phyloP scores from a whole-genome alignment of 2,888 invertebrate genomes.

The Coelinius sp. region DNA sequence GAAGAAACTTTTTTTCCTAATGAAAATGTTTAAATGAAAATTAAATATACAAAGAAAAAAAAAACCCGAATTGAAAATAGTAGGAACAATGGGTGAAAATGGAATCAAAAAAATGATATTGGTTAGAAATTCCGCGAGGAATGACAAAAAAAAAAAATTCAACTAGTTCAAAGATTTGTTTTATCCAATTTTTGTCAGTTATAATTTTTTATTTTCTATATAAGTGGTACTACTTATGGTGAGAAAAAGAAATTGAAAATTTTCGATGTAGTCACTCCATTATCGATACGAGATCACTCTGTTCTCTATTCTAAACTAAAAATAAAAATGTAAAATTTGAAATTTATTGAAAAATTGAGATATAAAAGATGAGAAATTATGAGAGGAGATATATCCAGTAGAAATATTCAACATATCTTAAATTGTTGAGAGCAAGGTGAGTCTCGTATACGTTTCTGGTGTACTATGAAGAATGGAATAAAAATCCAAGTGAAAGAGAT shows the following conservation, averaged over 20 bases:
- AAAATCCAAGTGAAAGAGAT: constrained; percentile 33
- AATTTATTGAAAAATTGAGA: constrained; percentile 44
- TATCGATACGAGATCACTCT: too few relatives aligned
- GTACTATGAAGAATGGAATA: constrained; percentile 36
- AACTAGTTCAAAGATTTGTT: too few relatives aligned
- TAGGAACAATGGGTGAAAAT: constrained; percentile 44
- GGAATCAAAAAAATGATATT: constrained; percentile 28
- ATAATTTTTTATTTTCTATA: constrained; percentile 14
- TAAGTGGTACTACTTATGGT: too few relatives aligned
- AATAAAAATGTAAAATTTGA: too few relatives aligned
- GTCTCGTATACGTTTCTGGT: too few relatives aligned
- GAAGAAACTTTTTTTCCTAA: constrained; percentile 54
- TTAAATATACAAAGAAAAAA: constrained; percentile 34
- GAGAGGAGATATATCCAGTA: background rate
- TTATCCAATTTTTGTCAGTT: constrained; percentile 27
- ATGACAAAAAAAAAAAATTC: too few relatives aligned
- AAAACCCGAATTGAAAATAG: constrained; percentile 44
- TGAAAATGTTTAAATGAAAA: constrained; percentile 45
- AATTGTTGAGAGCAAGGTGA: constrained; percentile 37
- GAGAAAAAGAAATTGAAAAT: constrained; percentile 41
- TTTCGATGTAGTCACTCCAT: too few relatives aligned
- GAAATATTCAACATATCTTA: constrained; percentile 41
- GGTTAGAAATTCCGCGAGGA: constrained; percentile 11
- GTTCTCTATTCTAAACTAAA: too few relatives aligned
- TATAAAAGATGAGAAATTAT: constrained; percentile 37